Conservation (phyloP, 1,140 invertebrate species). For the Tribolium castaneum region DNA sequence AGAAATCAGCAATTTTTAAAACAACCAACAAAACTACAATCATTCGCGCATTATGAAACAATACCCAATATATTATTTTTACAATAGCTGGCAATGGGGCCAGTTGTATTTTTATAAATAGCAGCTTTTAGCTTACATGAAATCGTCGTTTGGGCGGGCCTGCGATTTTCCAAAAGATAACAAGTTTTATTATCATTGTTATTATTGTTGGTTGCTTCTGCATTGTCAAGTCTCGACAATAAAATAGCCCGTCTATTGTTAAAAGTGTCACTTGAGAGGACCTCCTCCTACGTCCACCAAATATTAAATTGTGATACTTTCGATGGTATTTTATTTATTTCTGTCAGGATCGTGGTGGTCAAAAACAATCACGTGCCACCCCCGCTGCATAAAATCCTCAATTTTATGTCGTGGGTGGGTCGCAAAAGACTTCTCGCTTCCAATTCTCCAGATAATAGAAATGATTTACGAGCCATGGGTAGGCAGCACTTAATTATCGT, state of each 20-base stretch:
- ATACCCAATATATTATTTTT: too few relatives aligned
- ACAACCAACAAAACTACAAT: neutral
- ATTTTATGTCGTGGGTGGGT: conserved; percentile 5
- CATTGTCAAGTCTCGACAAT: conserved; percentile 46
- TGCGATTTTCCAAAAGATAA: conserved; percentile 39
- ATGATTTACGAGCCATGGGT: neutral
- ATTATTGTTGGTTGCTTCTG: conserved; percentile 49
- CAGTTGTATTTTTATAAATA: neutral
- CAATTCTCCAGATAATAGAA: neutral
- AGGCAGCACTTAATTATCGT: conserved; percentile 23
- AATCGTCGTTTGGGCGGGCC: conserved; percentile 15
- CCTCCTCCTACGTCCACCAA: conserved; percentile 33
- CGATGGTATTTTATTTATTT: conserved; percentile 31
- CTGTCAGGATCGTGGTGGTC: conserved; percentile 6
- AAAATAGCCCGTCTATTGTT: conserved; percentile 48
- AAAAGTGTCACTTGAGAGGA: conserved; percentile 23
- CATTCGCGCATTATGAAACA: too few relatives aligned
- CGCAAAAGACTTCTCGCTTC: neutral
- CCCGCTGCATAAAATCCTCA: conserved; percentile 2
- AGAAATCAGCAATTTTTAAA: neutral
- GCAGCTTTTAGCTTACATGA: neutral
- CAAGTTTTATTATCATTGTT: conserved; percentile 52
- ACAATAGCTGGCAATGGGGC: too few relatives aligned
- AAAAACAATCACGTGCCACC: conserved; percentile 19
- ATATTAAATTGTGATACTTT: conserved; percentile 32